Percentiles rank a stretch among this genome's conserved stretches.
These are phyloP conservation scores for Forbesichthys papilliferus DNA, from an alignment of 2,113 vertebrate species.

Conservation along the genomic window DNA sequence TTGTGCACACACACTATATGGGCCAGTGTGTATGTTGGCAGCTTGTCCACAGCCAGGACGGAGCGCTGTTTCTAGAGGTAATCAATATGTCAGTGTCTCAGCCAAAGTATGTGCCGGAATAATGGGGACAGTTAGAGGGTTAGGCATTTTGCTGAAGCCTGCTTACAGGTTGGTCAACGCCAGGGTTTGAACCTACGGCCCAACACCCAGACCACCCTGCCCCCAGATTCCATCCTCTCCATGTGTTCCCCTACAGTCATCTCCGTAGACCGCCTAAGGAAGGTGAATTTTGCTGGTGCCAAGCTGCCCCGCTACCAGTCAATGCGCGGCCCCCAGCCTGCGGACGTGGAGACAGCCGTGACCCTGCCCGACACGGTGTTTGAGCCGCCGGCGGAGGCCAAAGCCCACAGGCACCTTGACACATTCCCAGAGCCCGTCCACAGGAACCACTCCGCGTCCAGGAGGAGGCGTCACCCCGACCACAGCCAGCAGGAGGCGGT, in stretches of 20 bases:
- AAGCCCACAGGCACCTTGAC: constrained; percentile 70
- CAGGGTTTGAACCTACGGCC: too few species aligned
- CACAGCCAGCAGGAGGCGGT: constrained; percentile 82
- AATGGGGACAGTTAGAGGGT: too few species aligned
- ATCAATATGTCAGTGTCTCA: too few species aligned
- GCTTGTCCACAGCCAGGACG: too few species aligned
- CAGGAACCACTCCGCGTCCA: constrained; percentile 66
- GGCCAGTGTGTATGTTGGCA: too few species aligned
- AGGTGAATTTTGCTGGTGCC: constrained; percentile 84
- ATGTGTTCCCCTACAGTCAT: constrained; percentile 76
- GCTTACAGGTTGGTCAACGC: too few species aligned
- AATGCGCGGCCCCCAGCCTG: constrained; percentile 82
- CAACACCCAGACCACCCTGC: too few species aligned
- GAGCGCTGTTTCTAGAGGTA: too few species aligned
- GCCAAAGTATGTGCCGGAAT: too few species aligned
- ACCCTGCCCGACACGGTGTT: constrained; percentile 89
- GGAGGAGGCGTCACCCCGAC: constrained; percentile 81
- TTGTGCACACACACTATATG: too few species aligned
- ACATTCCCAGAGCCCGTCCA: constrained; percentile 62
- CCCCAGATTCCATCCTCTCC: too few species aligned
- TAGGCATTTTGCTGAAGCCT: too few species aligned
- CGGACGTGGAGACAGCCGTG: constrained; percentile 85
- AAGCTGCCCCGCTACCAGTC: constrained; percentile 87
- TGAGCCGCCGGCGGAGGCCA: constrained; percentile 58
- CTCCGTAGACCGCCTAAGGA: constrained; percentile 90